Evolutionary conservation across 2,797 vertebrate species (phyloP).

Genomic region (Rhabdophis nuchalis): DNA sequence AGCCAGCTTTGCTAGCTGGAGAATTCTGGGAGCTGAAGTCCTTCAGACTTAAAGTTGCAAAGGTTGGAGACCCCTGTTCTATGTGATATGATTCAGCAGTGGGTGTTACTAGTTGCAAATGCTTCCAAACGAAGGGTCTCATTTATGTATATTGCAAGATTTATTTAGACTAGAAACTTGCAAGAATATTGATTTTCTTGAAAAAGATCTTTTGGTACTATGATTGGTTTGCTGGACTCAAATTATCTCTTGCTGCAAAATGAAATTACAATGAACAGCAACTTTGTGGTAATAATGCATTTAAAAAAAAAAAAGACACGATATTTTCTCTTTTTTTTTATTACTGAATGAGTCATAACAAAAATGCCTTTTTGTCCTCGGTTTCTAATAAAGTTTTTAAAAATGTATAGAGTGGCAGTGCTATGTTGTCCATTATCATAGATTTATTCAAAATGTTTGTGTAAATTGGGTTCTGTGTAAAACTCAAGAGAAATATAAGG

Average conservation of each 20-base stretch:
- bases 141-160: not conserved
- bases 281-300: not conserved
- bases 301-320: not conserved
- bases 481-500: not conserved
- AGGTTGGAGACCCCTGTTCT: too few species aligned
- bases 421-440: not conserved
- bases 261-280: too few species aligned
- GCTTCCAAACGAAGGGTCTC: too few species aligned
- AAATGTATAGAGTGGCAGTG: not conserved
- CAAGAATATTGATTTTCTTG: not conserved
- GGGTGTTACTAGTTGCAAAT: too few species aligned
- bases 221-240: not conserved
- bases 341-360: not conserved
- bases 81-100: too few species aligned
- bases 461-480: not conserved
- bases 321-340: not conserved
- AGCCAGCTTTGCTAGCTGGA: too few species aligned
- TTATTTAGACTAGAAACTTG: not conserved
- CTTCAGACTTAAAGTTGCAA: too few species aligned
- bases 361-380: not conserved
- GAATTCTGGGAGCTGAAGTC: too few species aligned
- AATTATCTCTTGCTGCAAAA: too few species aligned
- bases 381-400: conserved; percentile 6
- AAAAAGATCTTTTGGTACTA: not conserved
- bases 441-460: not conserved